These are phyloP conservation scores for Heterohyrax brucei DNA, from an alignment of 2,797 vertebrate species.

Conservation along the genomic window DNA sequence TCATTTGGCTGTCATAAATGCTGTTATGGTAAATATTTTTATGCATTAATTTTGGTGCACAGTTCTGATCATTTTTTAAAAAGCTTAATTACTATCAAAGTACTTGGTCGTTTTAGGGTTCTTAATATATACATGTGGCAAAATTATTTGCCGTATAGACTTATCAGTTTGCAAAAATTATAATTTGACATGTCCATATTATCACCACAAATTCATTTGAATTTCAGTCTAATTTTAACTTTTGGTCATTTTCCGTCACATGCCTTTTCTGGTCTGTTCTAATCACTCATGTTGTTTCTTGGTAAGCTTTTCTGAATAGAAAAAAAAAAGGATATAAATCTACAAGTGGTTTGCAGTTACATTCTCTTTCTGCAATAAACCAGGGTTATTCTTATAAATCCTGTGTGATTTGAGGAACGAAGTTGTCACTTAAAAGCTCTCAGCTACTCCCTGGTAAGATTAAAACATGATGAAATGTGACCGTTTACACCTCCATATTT, in stretches of 20 bases:
- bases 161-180: background rate
- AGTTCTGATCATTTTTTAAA: slow-evolving; percentile 42
- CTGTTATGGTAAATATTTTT: background rate
- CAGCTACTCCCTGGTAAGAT: background rate
- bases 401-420: background rate
- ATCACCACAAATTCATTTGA: slow-evolving; percentile 50
- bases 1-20: slow-evolving; percentile 55
- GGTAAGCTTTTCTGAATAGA: slow-evolving; percentile 18
- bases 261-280: background rate
- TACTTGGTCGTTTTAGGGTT: background rate
- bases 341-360: background rate
- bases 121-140: background rate
- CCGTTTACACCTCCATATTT: background rate
- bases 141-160: background rate
- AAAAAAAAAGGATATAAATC: background rate
- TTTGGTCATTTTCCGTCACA: background rate
- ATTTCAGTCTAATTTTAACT: slow-evolving; percentile 51
- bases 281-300: background rate
- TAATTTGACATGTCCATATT: slow-evolving; percentile 13
- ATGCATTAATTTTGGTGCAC: background rate
- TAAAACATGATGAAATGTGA: background rate
- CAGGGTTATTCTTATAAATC: background rate
- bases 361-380: slow-evolving; percentile 41
- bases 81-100: slow-evolving; percentile 30
- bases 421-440: background rate